These are phyloP conservation scores for Forbesichthys papilliferus DNA, from an alignment of 2,113 vertebrate species.

Conservation along the genomic window DNA sequence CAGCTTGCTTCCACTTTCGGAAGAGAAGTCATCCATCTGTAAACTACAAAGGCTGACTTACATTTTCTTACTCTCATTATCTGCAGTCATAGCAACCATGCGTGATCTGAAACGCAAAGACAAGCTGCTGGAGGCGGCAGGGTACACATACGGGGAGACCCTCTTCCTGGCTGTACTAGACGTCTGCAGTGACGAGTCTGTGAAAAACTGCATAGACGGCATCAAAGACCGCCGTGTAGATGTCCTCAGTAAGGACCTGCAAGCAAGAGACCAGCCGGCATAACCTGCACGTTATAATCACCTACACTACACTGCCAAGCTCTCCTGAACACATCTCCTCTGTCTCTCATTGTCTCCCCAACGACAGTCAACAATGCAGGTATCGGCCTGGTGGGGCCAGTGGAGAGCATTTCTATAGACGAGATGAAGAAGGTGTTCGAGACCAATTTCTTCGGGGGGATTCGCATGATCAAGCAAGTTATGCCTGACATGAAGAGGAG, in stretches of 20 bases:
- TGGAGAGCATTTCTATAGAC: slow-evolving; percentile 75
- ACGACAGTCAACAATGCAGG: slow-evolving; percentile 75
- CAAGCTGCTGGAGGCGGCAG: slow-evolving; percentile 80
- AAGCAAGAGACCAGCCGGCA: no score
- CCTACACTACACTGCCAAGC: not conserved
- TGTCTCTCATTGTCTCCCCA: slow-evolving; percentile 6
- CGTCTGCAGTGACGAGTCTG: slow-evolving; percentile 82
- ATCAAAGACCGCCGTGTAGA: slow-evolving; percentile 80
- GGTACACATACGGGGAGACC: slow-evolving; percentile 76
- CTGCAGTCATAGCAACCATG: slow-evolving; percentile 88
- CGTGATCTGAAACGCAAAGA: slow-evolving; percentile 82
- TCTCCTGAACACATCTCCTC: not conserved
- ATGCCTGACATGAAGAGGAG: slow-evolving; percentile 78
- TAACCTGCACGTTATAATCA: no score
- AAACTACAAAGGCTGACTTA: no score
- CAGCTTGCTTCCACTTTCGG: no score
- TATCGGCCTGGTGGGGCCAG: slow-evolving; percentile 74
- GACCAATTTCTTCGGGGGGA: slow-evolving; percentile 76
- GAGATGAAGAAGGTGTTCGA: slow-evolving; percentile 79
- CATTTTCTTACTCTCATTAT: not conserved
- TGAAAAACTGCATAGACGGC: slow-evolving; percentile 78
- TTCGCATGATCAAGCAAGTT: slow-evolving; percentile 80
- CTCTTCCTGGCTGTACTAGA: slow-evolving; percentile 82
- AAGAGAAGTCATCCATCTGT: no score
- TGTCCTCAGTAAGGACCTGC: slow-evolving; percentile 78